Base-by-base conservation (phyloP, 1,140 invertebrate genomes). In the Euura saliciscinereae region DNA sequence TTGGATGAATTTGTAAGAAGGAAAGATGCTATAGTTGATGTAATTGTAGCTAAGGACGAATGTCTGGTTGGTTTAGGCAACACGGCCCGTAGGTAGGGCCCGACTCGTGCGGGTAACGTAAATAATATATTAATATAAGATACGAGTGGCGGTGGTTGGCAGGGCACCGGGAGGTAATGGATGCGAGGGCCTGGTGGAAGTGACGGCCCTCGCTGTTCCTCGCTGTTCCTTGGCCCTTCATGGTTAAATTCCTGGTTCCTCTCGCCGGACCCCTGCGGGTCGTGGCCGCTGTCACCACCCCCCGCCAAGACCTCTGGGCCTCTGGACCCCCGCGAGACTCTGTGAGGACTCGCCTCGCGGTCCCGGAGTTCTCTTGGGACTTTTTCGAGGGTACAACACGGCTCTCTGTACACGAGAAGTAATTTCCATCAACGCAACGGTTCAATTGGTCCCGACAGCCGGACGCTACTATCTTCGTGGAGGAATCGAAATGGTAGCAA, bases 121-220 rank as follows among this genome's bases (percentile, higher is more conserved):
- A 85, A 86, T 86, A 86, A 86, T 85, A 87, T 87, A 86, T 85
- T 85, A 87, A 84, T 85, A 83, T 86, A 84, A 86, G 81, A 83
- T 83, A 83, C 79, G 79, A 83, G 83, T 81, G 79, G 81, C 80
- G 73, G 77, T 77, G 82, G 83, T 80, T 84, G 84, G 83, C 82
- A 80, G 82, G 79, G 82, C 85, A 84, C 84, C 85, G 82, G 85
- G 84, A 86, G 85, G 84, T 87, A 87, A 87, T 85, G 82, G 84
- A 87, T 86, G 85, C 81, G 70, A 76, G 73, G 74, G 77, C 78
- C 85, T 74, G 79, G 79, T 84, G 83, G 79, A 86, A 83, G 84
- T 86, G 86, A 87, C 85, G 84, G 83, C 80, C 83, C 51, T 59
- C 51, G 51, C 51, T 59, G 51, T 59, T 59, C 80, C 81, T 82